Percentiles rank a stretch among this genome's conserved stretches.
phyloP scores from a whole-genome alignment of 2,888 invertebrate species.

The Diogma glabrata region DNA sequence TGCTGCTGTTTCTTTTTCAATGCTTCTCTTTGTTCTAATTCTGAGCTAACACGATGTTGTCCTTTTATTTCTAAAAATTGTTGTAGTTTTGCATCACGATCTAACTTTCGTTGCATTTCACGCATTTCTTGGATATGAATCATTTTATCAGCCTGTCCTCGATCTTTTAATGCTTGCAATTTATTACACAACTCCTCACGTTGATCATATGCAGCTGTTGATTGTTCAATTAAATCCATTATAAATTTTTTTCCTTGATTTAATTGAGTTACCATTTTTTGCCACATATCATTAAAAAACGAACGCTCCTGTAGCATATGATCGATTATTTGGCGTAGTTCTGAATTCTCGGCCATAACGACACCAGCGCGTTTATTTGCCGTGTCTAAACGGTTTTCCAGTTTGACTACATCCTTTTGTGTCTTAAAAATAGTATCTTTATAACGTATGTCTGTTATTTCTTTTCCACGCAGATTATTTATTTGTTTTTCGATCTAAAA shows the following conservation, averaged over 20 bases:
- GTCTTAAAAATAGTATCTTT: slow-evolving; percentile 34
- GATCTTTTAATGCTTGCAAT: slow-evolving; percentile 65
- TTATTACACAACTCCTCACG: slow-evolving; percentile 72
- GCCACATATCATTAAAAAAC: slow-evolving; percentile 73
- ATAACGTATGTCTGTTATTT: slow-evolving; percentile 40
- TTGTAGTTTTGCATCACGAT: slow-evolving; percentile 73
- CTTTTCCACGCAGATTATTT: slow-evolving; percentile 32
- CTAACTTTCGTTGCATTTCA: slow-evolving; percentile 72
- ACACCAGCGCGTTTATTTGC: slow-evolving; percentile 65
- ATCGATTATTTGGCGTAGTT: slow-evolving; percentile 66
- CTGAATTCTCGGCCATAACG: slow-evolving; percentile 59
- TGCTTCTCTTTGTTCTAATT: slow-evolving; percentile 60
- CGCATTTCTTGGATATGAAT: slow-evolving; percentile 65
- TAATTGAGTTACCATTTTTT: slow-evolving; percentile 60
- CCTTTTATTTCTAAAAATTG: slow-evolving; percentile 78
- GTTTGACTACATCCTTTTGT: slow-evolving; percentile 43
- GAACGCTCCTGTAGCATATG: slow-evolving; percentile 66
- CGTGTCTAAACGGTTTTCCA: slow-evolving; percentile 66
- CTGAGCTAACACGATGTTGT: slow-evolving; percentile 62
- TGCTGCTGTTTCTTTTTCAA: slow-evolving; percentile 55
- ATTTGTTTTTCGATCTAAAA: slow-evolving; percentile 33
- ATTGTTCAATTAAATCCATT: slow-evolving; percentile 75
- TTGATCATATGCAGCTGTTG: slow-evolving; percentile 80
- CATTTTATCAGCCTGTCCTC: slow-evolving; percentile 59
- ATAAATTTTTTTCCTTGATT: slow-evolving; percentile 71